These are phyloP conservation scores for Drosophila simulans DNA, from an alignment of 1,140 invertebrate genomes.

Conservation along the genomic window DNA sequence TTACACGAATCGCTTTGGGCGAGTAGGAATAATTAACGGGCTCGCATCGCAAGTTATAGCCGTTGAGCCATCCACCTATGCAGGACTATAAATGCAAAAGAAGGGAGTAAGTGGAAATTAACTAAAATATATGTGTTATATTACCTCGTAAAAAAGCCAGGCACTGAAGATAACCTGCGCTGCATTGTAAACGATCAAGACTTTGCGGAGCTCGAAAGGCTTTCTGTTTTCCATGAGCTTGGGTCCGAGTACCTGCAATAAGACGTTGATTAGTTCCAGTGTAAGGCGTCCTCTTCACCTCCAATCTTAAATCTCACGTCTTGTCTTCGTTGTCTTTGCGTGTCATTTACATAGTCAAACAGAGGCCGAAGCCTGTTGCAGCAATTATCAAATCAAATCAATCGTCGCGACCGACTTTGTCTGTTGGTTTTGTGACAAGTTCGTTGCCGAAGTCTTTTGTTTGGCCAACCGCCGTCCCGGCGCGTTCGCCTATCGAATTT, in stretches of 20 bases:
- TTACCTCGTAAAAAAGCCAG: constrained; percentile 94
- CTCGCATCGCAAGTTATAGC: constrained; percentile 95
- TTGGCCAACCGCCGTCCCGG: constrained; percentile 11
- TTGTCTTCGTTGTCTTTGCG: background rate
- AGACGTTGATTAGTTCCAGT: background rate
- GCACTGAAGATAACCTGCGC: constrained; percentile 93
- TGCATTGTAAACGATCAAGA: constrained; percentile 94
- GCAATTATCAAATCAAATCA: constrained; percentile 77
- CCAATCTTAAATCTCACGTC: background rate
- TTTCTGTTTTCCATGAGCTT: constrained; percentile 95
- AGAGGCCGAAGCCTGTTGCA: constrained; percentile 58
- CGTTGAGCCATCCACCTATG: constrained; percentile 89
- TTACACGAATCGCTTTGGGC: constrained; percentile 92
- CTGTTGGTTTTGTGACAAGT: constrained; percentile 77
- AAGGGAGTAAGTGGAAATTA: constrained; percentile 20
- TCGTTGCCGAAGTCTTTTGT: constrained; percentile 82
- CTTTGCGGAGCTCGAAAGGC: constrained; percentile 91
- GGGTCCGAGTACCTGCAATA: constrained; percentile 90
- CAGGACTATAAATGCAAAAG: constrained; percentile 85
- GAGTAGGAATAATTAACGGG: constrained; percentile 94
- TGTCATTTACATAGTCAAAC: constrained; percentile 58
- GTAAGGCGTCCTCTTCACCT: constrained; percentile 14
- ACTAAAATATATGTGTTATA: background rate
- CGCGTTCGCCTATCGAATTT: constrained; percentile 6
- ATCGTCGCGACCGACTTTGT: constrained; percentile 42